Evolutionary conservation across 2,113 vertebrate genomes (phyloP), one percentile per base, ranked within the genome.

Genomic region (Canis aureus): DNA sequence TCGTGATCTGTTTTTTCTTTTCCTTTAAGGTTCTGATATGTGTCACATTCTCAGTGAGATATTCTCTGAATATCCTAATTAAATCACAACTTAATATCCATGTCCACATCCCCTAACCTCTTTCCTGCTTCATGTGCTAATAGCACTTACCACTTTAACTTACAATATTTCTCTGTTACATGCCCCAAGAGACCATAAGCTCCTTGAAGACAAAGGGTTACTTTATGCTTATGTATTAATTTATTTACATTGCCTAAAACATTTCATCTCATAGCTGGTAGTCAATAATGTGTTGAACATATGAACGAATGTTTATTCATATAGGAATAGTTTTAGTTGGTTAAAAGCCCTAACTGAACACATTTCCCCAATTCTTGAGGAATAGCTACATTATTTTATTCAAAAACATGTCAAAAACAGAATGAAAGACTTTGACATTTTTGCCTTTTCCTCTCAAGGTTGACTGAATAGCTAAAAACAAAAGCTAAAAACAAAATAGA

Each of bases 81-180:
- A 20, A 59, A 53, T 82, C 43, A n/a, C 35, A 74, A 10, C 9
- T 89, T 38, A 5, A 27, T 9, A 27, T 9, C 11, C 9, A 27
- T 0, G 2, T 27, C 53, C 5, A 23, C 5, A 5, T 9, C 29
- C 43, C 29, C 59, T 38, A n/a, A 57, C 17, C 1, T 6, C 25
- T 81, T 79, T 17, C 27, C 51, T 22, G 3, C 0, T 32, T n/a
- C 15, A 51, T 23, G 12, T 16, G 23, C 74, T 74, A 13, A 49
- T 25, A n/a, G 4, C 11, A 32, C 13, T 57, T 35, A 20, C 3
- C 62, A 32, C 11, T 43, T 57, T 38, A 49, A 71, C 1, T 49
- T 29, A 43, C 10, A 19, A 1, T 78, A 59, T 57, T 78, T 43
- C 49, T 32, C 19, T 79, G 66, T 51, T 60, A 8, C 8, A 3